Percentiles rank a stretch among this genome's conserved stretches.
These are phyloP conservation scores for Python bivittatus DNA, from an alignment of 2,113 vertebrate genomes.

Conservation along the genomic window DNA sequence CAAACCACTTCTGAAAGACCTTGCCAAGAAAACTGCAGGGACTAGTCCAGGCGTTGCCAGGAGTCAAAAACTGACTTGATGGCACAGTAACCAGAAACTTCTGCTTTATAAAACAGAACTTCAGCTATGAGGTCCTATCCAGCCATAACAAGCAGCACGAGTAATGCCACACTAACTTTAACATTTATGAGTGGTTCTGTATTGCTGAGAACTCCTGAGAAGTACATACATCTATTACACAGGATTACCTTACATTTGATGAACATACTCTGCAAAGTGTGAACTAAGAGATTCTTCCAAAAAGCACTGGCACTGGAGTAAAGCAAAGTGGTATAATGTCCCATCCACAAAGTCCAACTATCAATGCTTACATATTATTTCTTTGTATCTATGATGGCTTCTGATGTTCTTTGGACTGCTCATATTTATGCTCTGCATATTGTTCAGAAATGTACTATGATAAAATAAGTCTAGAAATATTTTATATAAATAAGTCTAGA, in stretches of 20 bases:
- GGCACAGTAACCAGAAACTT: background rate
- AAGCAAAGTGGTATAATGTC: background rate
- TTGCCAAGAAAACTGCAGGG: background rate
- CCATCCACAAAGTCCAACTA: background rate
- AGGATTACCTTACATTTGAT: background rate
- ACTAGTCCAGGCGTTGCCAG: background rate
- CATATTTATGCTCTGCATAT: background rate
- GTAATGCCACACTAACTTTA: background rate
- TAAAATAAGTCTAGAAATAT: background rate
- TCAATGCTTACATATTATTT: background rate
- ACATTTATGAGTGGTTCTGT: background rate
- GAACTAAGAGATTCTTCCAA: background rate
- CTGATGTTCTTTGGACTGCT: background rate
- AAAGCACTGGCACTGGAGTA: background rate
- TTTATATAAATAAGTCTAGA: background rate
- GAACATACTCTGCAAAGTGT: background rate
- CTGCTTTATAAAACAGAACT: background rate
- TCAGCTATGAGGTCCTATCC: background rate
- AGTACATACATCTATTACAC: background rate
- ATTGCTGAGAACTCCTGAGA: background rate
- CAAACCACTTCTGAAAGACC: background rate
- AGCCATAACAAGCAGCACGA: background rate
- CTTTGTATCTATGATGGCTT: background rate
- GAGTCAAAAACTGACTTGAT: background rate
- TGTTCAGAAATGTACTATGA: background rate